phyloP scores from a whole-genome alignment of 2,888 invertebrate species.

The Eupithecia vulgata region DNA sequence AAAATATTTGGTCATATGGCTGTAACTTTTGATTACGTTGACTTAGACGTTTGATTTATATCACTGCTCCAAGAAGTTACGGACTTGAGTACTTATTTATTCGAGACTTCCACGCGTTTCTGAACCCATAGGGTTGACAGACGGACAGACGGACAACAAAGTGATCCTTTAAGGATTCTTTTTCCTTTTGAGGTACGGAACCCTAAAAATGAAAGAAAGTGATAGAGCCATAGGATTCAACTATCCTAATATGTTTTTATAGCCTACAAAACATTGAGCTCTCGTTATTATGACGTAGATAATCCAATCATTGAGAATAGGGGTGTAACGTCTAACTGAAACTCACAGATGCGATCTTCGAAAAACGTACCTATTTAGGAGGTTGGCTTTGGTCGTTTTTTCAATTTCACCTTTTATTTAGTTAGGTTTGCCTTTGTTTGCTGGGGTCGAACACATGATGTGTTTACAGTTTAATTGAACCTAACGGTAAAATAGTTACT shows the following conservation, averaged over 20 bases:
- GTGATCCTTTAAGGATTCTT: too few relatives aligned
- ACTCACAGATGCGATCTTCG: neutral
- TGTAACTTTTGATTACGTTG: too few relatives aligned
- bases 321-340: neutral
- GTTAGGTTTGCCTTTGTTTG: neutral
- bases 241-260: neutral
- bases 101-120: too few relatives aligned
- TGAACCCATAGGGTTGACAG: too few relatives aligned
- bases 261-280: neutral
- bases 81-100: too few relatives aligned
- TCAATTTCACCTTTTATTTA: conserved; percentile 14
- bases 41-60: too few relatives aligned
- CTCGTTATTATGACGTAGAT: neutral
- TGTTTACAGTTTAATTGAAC: neutral
- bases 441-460: neutral
- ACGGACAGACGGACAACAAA: too few relatives aligned
- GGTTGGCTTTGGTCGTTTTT: conserved; percentile 19
- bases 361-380: neutral
- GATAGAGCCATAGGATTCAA: too few relatives aligned
- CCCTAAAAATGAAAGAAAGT: neutral
- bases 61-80: too few relatives aligned
- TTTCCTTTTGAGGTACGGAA: neutral
- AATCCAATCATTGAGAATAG: conserved; percentile 7
- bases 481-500: neutral
- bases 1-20: too few relatives aligned